Evolutionary conservation across 2,797 vertebrate species (phyloP).

Genomic region (Chelon auratus): DNA sequence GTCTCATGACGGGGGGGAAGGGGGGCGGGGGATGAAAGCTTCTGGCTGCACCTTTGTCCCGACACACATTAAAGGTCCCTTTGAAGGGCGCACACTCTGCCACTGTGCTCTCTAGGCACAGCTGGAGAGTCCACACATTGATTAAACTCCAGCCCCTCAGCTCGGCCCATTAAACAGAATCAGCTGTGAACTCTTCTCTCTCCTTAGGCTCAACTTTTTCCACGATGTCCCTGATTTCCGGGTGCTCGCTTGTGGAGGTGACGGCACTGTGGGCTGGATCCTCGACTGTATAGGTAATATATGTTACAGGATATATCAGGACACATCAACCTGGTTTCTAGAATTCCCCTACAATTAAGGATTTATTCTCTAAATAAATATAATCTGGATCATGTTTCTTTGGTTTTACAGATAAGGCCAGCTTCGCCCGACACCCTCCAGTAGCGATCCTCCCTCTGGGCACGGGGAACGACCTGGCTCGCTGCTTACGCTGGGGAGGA

Average conservation of each 20-base stretch:
- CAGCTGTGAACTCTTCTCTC: slow-evolving; percentile 23
- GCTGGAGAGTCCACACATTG: slow-evolving; percentile 44
- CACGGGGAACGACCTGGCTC: slow-evolving; percentile 95
- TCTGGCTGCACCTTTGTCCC: slow-evolving; percentile 68
- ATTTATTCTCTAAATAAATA: too few species aligned
- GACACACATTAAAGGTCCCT: slow-evolving; percentile 74
- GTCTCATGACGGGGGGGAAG: slow-evolving; percentile 40
- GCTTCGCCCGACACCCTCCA: slow-evolving; percentile 75
- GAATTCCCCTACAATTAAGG: too few species aligned
- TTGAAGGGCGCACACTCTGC: slow-evolving; percentile 67
- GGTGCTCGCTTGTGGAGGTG: slow-evolving; percentile 93
- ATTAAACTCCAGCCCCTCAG: slow-evolving; percentile 27
- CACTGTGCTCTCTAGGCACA: slow-evolving; percentile 40
- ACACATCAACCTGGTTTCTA: too few species aligned
- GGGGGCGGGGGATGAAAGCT: slow-evolving; percentile 63
- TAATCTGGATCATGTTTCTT: too few species aligned
- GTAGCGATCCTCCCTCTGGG: slow-evolving; percentile 93
- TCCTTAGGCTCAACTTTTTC: slow-evolving; percentile 92
- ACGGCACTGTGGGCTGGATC: slow-evolving; percentile 96
- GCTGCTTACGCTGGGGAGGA: slow-evolving; percentile 95
- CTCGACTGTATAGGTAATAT: slow-evolving; percentile 93
- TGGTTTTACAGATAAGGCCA: too few species aligned
- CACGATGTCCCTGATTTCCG: slow-evolving; percentile 93
- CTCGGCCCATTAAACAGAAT: slow-evolving; percentile 43
- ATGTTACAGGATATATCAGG: too few species aligned